phyloP scores from a whole-genome alignment of 2,113 vertebrate species.

The Platycercus adscitus region DNA sequence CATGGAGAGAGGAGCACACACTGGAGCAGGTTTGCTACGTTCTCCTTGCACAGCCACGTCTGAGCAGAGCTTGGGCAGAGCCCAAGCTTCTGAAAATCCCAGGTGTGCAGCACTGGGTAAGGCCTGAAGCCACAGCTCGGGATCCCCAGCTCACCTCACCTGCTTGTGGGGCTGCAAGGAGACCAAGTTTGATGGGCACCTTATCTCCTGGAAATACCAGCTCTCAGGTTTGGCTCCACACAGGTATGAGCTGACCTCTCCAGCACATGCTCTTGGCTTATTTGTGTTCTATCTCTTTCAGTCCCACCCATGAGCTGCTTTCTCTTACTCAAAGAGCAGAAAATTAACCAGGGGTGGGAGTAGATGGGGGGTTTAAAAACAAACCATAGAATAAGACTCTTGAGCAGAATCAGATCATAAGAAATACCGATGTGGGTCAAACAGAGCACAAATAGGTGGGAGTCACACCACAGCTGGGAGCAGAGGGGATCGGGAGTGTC shows the following conservation, averaged over 20 bases:
- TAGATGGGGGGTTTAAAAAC: background rate
- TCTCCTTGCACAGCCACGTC: background rate
- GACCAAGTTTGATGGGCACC: background rate
- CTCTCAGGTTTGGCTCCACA: background rate
- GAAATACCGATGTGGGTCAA: background rate
- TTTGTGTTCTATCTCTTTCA: background rate
- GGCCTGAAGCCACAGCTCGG: background rate
- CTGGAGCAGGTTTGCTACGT: background rate
- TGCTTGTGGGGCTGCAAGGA: background rate
- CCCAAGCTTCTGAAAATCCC: background rate
- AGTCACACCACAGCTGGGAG: background rate
- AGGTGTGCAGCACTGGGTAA: background rate
- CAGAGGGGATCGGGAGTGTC: background rate
- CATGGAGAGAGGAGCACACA: background rate
- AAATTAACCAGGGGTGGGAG: fast-evolving
- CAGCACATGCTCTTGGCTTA: background rate
- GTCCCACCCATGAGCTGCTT: background rate
- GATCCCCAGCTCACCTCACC: background rate
- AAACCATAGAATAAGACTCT: background rate
- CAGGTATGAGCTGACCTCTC: background rate
- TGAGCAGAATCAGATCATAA: background rate
- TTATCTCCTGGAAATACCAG: conserved; percentile 2
- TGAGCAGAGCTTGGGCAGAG: background rate
- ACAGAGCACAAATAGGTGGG: background rate
- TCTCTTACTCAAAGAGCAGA: background rate